Conservation (phyloP, 2,797 vertebrate genomes). For the Dendrocincla fuliginosa region DNA sequence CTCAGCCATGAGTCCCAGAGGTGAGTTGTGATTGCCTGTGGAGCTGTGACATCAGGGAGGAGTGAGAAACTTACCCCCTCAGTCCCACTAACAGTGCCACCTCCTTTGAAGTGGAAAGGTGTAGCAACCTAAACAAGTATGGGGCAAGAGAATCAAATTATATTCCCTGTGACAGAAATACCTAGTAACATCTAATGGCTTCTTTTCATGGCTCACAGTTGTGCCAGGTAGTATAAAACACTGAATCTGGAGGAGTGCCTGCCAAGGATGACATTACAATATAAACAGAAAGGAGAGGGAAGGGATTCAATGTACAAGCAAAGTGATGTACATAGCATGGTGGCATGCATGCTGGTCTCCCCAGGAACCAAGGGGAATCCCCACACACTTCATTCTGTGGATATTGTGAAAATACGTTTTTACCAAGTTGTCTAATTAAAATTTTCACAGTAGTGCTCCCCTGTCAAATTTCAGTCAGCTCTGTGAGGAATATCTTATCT, state of each 20-base stretch:
- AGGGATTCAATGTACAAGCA: not conserved
- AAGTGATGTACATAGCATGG: not conserved
- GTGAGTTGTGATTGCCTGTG: not conserved
- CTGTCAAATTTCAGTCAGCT: not conserved
- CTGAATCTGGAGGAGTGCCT: not conserved
- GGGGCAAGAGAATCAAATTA: not conserved
- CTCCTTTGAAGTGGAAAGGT: not conserved
- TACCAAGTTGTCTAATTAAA: not conserved
- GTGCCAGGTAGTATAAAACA: not conserved
- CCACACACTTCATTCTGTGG: not conserved
- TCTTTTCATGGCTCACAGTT: not conserved
- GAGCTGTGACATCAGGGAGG: not conserved
- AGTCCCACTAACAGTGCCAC: not conserved
- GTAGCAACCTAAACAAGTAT: not conserved
- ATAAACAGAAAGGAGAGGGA: not conserved
- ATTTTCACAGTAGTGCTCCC: not conserved
- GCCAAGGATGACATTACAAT: not conserved
- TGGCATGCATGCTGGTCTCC: not conserved
- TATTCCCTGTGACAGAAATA: not conserved
- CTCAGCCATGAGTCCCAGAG: not conserved
- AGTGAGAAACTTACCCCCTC: not conserved
- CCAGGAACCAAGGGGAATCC: not conserved
- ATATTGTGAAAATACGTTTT: slow-evolving; percentile 6
- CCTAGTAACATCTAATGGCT: not conserved
- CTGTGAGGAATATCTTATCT: not conserved